These are phyloP conservation scores for Mandrillus leucophaeus DNA, from an alignment of 2,113 vertebrate genomes.

Conservation along the genomic window DNA sequence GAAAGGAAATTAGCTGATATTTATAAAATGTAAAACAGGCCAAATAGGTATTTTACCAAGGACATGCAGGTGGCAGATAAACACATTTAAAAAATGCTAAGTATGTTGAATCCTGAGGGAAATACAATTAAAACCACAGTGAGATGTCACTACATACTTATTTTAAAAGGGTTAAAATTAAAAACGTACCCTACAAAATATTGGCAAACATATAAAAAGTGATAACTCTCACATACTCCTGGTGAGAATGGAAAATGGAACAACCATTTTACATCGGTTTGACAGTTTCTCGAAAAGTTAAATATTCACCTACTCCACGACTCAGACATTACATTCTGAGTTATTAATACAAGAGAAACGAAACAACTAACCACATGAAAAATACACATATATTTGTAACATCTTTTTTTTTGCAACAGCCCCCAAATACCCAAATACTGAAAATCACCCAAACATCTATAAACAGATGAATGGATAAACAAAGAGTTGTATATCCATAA, in stretches of 20 bases:
- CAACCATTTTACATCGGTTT: not conserved
- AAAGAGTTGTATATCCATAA: not conserved
- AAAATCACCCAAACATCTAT: not conserved
- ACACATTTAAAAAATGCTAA: not conserved
- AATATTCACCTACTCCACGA: not conserved
- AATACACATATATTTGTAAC: not conserved
- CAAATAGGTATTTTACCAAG: not conserved
- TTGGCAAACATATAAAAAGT: not conserved
- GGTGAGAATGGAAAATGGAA: not conserved
- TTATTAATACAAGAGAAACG: not conserved
- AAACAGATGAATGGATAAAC: not conserved
- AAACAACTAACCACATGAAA: not conserved
- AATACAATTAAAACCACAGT: not conserved
- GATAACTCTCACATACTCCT: not conserved
- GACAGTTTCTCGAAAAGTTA: not conserved
- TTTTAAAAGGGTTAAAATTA: not conserved
- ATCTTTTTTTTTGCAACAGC: not conserved
- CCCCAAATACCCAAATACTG: not conserved
- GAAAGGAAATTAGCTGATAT: not conserved
- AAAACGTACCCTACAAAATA: not conserved
- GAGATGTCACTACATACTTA: not conserved
- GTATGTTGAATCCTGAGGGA: not conserved
- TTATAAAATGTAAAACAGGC: not conserved
- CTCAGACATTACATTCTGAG: not conserved
- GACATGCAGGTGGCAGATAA: not conserved